Evolutionary conservation across 2,888 invertebrate genomes (phyloP), one percentile per base, ranked within the genome.

Genomic region (Sphecodes monilicornis): DNA sequence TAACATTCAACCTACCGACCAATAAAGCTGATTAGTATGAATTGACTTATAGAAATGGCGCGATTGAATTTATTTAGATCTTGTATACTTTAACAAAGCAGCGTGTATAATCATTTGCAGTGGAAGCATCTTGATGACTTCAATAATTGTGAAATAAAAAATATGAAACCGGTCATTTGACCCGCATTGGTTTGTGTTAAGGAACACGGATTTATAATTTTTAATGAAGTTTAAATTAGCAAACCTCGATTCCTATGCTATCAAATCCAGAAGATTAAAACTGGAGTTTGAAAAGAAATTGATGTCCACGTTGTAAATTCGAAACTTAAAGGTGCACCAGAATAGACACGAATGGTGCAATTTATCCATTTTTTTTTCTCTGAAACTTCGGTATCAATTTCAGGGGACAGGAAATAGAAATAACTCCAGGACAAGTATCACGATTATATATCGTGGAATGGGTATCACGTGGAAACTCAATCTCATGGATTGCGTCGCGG

Each of bases 391-490:
- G 60, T 84, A 84, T 85, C 85, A 32, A 39, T 85, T 80, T 84
- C 85, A 80, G n/a, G 26, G 75, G 43, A 70, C 50, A 86, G 76
- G 86, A 85, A 86, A 76, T 80, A 80, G 70, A 85, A 85, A 84
- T 78, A 82, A 82, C 78, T 76, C 72, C 26, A 54, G 64, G 78
- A 70, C 72, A 81, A 71, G 82, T 82, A 73, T 85, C 85, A 57
- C 70, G 85, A 85, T 86, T 82, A 43, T 70, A 76, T 85, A 73
- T 85, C 86, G 82, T 57, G 85, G 76, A 86, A 85, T 26, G 78
- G 68, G 78, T 86, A 82, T 85, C 78, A 13, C 79, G 50, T 70
- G 74, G 86, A 86, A 86, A 86, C 70, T 77, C 74, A 79, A 86
- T 86, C 86, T 86, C 43, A 41, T 22, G 73, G 80, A 80, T 82